Evolutionary conservation across 92 coral and sea anemone genomes (phyloP).

Genomic region (Porites rus): DNA sequence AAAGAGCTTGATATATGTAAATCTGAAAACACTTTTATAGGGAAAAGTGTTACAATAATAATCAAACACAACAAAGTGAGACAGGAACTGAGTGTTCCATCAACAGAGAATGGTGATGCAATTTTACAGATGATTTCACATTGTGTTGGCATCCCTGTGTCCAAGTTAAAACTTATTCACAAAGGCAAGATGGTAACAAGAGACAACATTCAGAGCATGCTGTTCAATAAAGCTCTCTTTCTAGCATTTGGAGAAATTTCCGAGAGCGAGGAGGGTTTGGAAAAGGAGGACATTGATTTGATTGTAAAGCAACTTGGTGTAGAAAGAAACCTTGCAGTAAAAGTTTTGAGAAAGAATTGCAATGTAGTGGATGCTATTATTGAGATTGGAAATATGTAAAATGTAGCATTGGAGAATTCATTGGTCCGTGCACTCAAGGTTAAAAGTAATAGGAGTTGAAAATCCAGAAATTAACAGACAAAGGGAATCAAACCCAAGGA

Average conservation of each 20-base stretch:
- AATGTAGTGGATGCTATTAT: constrained; percentile 91
- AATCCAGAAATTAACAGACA: too few relatives aligned
- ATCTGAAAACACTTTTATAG: background rate
- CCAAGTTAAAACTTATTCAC: constrained; percentile 84
- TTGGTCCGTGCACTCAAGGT: too few relatives aligned
- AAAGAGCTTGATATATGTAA: background rate
- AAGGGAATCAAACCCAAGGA: too few relatives aligned
- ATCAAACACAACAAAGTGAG: constrained; percentile 84
- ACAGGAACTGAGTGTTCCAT: constrained; percentile 60
- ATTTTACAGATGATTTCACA: constrained; percentile 67
- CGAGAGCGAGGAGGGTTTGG: constrained; percentile 92
- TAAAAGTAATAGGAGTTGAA: background rate
- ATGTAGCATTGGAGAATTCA: background rate
- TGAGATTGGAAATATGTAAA: constrained; percentile 82
- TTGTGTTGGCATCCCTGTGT: constrained; percentile 70
- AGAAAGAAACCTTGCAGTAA: constrained; percentile 89
- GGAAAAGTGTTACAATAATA: constrained; percentile 36
- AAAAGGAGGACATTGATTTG: constrained; percentile 76
- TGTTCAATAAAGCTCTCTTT: constrained; percentile 73
- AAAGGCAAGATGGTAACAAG: constrained; percentile 82
- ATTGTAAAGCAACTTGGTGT: constrained; percentile 86
- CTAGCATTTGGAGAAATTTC: constrained; percentile 93
- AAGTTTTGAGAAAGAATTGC: constrained; percentile 78
- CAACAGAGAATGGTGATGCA: constrained; percentile 24
- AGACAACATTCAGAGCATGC: constrained; percentile 53